These are phyloP conservation scores for Oncorhynchus nerka DNA, from an alignment of 2,113 vertebrate genomes.

Conservation along the genomic window DNA sequence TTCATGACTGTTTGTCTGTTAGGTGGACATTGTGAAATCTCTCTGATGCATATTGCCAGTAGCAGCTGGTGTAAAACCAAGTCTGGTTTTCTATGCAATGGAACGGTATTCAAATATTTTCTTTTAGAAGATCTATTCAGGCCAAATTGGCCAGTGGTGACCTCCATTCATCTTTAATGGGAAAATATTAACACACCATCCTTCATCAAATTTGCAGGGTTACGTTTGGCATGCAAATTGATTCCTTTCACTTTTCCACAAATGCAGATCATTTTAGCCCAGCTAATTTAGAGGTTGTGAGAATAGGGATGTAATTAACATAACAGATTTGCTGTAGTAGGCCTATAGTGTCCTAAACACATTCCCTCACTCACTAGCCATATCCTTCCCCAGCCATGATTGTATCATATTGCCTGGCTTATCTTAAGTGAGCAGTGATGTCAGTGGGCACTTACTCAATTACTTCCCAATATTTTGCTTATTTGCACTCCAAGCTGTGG, in stretches of 20 bases:
- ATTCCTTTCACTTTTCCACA: conserved; percentile 58
- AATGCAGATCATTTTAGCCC: conserved; percentile 58
- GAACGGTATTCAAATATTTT: conserved; percentile 29
- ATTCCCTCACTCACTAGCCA: conserved; percentile 23
- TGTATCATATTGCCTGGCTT: conserved; percentile 41
- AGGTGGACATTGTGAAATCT: neutral
- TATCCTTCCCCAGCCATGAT: conserved; percentile 32
- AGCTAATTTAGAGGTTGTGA: conserved; percentile 58
- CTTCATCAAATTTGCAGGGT: conserved; percentile 59
- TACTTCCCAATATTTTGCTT: conserved; percentile 26
- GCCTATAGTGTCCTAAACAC: conserved; percentile 33
- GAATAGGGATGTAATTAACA: conserved; percentile 57
- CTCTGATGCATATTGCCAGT: neutral
- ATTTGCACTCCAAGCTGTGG: conserved; percentile 28
- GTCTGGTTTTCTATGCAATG: neutral
- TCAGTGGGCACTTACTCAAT: conserved; percentile 30
- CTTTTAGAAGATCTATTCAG: conserved; percentile 51
- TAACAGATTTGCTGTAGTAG: conserved; percentile 27
- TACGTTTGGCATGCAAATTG: conserved; percentile 63
- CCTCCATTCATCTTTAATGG: conserved; percentile 50
- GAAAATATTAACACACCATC: conserved; percentile 50
- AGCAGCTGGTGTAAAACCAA: neutral
- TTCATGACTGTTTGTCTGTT: neutral
- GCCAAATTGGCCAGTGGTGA: conserved; percentile 43
- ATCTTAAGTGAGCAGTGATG: conserved; percentile 43